Percentiles rank a stretch among this genome's conserved stretches.
Conservation (phyloP, 2,888 invertebrate genomes). For the Drosophila histrio region DNA sequence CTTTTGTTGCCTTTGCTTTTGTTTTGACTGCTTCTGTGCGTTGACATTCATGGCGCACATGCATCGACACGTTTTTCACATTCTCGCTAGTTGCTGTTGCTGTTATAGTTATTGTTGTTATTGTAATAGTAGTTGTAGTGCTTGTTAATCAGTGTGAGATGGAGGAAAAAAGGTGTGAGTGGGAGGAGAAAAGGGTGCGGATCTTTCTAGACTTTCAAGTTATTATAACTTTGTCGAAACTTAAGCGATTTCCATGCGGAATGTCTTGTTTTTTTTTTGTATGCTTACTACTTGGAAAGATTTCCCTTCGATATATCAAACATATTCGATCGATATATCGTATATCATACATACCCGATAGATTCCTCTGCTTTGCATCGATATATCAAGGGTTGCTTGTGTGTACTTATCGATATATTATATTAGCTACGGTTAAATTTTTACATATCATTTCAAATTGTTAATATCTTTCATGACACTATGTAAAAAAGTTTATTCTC, state of each 20-base stretch:
- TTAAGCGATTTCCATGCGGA: background rate
- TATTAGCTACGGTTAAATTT: too few relatives aligned
- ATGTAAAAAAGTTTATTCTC: too few relatives aligned
- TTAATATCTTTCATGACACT: too few relatives aligned
- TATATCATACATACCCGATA: too few relatives aligned
- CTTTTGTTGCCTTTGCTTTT: slow-evolving; percentile 1
- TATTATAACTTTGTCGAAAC: background rate
- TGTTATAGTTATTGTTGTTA: slow-evolving; percentile 1
- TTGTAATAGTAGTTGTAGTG: background rate
- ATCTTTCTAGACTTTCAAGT: background rate
- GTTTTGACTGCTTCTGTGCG: slow-evolving; percentile 28
- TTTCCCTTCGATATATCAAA: too few relatives aligned
- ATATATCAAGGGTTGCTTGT: too few relatives aligned
- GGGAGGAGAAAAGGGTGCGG: background rate
- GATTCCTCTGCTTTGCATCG: too few relatives aligned
- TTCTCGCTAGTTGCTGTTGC: slow-evolving; percentile 15
- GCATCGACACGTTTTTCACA: slow-evolving; percentile 68
- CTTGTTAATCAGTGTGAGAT: slow-evolving; percentile 50
- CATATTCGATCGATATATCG: too few relatives aligned
- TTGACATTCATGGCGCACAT: slow-evolving; percentile 71
- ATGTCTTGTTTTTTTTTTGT: background rate
- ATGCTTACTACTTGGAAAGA: too few relatives aligned
- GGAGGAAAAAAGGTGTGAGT: background rate
- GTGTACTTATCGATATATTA: too few relatives aligned
- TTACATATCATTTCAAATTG: too few relatives aligned